Evolutionary conservation across 2,888 invertebrate species (phyloP), one percentile per base, ranked within the genome.

Genomic region (Mechanitis messenoides): DNA sequence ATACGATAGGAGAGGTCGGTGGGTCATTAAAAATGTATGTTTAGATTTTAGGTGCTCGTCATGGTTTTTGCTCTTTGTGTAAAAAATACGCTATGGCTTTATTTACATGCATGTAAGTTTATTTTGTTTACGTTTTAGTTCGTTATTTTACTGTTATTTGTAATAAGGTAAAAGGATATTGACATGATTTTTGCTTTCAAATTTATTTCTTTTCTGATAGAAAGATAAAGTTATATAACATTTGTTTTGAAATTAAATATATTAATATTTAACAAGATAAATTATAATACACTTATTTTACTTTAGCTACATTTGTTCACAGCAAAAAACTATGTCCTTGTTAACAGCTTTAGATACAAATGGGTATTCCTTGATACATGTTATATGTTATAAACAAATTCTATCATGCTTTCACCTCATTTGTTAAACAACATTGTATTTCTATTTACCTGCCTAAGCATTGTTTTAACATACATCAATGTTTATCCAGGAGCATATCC

Each of bases 41-140:
- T 68, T 80, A 78, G 72, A 74, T 71, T 78, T 80, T 80, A 78
- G 74, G 73, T 76, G 75, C 72, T 77, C 74, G 76, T 82, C 83
- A 85, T 87, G 86, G 85, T 81, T 80, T 87, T 86, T 85, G 85
- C 86, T 86, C 85, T 80, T 81, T 83, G 71, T 72, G 71, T 76
- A 74, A 68, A 72, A 74, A 70, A 69, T 75, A 74, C 65, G 76
- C 62, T 73, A 80, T 80, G 78, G 79, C 76, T 80, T 79, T 78
- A 68, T 78, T 76, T 78, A 67, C 68, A 70, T 77, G 83, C 82
- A 81, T 84, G 86, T 86, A 84, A 85, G 85, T 81, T 75, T 65
- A 71, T 75, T 76, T 65, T 65, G 58, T 69, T 64, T 59, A 56
- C 59, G 61, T 67, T 63, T 65, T 58, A 62, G 58, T 64, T 50